Base-by-base conservation (phyloP, 2,888 invertebrate genomes). In the Agrochola lychnidis region DNA sequence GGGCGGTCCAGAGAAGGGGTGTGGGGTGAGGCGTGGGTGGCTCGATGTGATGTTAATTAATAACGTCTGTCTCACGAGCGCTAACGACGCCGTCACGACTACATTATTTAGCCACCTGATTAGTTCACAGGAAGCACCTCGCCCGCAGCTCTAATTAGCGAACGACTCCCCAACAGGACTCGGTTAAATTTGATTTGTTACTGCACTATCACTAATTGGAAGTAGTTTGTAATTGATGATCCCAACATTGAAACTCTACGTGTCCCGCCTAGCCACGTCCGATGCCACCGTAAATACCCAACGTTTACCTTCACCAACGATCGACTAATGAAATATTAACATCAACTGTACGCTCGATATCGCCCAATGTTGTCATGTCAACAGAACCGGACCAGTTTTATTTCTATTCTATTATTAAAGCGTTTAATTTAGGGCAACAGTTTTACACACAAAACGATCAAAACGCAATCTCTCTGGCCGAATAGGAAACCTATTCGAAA, bases 41-140 rank as follows among this genome's bases (percentile, higher is more conserved):
- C 88, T 90, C 91, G 91, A 94, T 94, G 94, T 94, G 95, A 95
- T 94, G 95, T 95, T 96, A 96, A 96, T 96, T 96, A 96, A 96
- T 96, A 95, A 95, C 95, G 96, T 95, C 94, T 96, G 95, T 95
- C 95, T 95, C 94, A 94, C 94, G 93, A 94, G 93, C 94, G 92
- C 95, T 95, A 95, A 96, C 95, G 95, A 95, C 93, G 94, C 93
- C 95, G 95, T 95, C 95, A 96, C 95, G 95, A 95, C 93, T 96
- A 95, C 94, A 96, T 96, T 96, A 96, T 96, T 96, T 96, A 95
- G 94, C 94, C 96, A 96, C 95, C 95, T 96, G 96, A 96, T 96
- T 96, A 96, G 96, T 95, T 94, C 94, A 91, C 94, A 93, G 92
- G 92, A 92, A 90, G 90, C 92, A 91, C 92, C 93, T 91, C 91